These are phyloP conservation scores for Drosophila kambysellisi DNA, from an alignment of 2,888 invertebrate genomes.

Conservation along the genomic window DNA sequence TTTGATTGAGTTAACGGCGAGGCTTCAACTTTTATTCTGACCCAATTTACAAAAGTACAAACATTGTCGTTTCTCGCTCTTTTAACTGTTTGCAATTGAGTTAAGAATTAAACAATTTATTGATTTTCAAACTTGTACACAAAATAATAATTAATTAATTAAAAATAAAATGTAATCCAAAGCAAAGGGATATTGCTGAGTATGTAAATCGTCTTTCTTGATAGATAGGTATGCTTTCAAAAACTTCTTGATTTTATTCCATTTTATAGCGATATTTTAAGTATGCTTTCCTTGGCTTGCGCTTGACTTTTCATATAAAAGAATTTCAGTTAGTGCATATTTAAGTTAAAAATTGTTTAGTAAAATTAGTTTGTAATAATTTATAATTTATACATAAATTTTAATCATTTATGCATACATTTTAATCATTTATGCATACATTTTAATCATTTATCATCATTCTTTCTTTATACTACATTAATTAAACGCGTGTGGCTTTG, in stretches of 20 bases:
- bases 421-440: not conserved
- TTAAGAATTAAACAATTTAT: constrained; percentile 9
- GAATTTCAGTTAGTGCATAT: constrained; percentile 21
- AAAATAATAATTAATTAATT: constrained; percentile 3
- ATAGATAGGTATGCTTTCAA: constrained; percentile 11
- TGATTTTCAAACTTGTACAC: constrained; percentile 12
- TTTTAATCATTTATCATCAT: constrained; percentile 12
- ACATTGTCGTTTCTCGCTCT: constrained; percentile 28
- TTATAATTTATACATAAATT: not conserved
- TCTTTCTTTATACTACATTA: constrained; percentile 27
- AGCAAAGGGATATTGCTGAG: constrained; percentile 12
- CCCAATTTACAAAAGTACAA: constrained; percentile 46
- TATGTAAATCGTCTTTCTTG: constrained; percentile 13
- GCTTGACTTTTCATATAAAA: constrained; percentile 38
- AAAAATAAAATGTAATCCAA: constrained; percentile 23
- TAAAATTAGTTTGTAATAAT: constrained; percentile 30
- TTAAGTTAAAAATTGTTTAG: constrained; percentile 26
- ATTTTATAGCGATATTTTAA: constrained; percentile 10
- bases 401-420: not conserved
- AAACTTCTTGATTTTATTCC: not conserved
- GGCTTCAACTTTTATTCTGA: constrained; percentile 24
- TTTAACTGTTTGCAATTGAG: constrained; percentile 13
- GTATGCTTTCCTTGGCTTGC: not conserved
- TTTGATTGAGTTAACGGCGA: constrained; percentile 33
- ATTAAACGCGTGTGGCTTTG: constrained; percentile 57